Conservation (phyloP, 2,113 vertebrate species). For the Lepus europaeus region DNA sequence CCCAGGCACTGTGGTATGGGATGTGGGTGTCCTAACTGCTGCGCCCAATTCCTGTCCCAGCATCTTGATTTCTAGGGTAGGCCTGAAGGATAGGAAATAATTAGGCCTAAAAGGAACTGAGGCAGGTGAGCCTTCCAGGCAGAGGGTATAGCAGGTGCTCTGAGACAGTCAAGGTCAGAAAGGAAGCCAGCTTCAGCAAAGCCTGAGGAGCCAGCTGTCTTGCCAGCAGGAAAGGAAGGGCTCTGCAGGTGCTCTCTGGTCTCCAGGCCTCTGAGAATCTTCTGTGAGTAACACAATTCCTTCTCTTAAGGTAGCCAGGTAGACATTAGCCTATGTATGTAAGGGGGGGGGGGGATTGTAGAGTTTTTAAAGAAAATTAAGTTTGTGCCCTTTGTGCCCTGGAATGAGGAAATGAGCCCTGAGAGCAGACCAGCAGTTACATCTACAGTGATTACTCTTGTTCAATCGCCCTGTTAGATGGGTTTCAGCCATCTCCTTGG, state of each 20-base stretch:
- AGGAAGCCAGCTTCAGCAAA: background rate
- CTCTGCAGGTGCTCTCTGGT: background rate
- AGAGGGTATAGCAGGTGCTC: background rate
- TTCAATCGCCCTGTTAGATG: too few species aligned
- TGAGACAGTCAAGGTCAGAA: background rate
- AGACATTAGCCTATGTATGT: too few species aligned
- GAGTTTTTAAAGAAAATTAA: too few species aligned
- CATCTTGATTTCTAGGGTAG: constrained; percentile 36
- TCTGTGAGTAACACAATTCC: background rate
- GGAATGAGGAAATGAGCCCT: too few species aligned
- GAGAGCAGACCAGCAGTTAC: too few species aligned
- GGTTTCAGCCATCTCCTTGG: too few species aligned
- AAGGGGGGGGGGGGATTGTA: too few species aligned
- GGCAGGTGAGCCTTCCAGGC: background rate
- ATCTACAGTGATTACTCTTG: too few species aligned
- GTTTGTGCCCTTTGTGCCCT: too few species aligned
- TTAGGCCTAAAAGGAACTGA: background rate
- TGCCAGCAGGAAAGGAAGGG: background rate
- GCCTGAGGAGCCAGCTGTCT: background rate
- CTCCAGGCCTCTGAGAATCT: background rate
- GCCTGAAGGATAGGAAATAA: background rate
- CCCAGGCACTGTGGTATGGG: too few species aligned
- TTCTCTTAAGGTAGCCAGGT: too few species aligned
- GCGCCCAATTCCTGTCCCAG: background rate
- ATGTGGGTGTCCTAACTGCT: too few species aligned